Evolutionary conservation across 1,140 invertebrate genomes (phyloP).

Genomic region (Diachasmimorpha longicaudata): DNA sequence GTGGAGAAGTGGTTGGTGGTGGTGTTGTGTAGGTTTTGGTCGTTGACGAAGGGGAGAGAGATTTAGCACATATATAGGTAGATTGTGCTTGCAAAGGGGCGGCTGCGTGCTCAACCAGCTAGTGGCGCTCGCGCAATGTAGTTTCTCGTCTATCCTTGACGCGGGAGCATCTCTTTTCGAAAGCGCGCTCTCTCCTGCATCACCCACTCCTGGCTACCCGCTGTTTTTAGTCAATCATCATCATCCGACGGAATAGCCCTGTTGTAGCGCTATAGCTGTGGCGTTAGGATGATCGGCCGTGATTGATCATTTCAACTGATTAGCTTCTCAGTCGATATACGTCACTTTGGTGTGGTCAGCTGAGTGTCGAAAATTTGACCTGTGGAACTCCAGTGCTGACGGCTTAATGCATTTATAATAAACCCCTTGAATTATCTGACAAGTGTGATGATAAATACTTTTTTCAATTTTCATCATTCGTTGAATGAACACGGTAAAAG

Average conservation of each 20-base stretch:
- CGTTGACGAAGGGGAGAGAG: conserved; percentile 29
- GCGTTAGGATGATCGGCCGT: too few relatives aligned
- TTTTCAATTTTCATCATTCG: too few relatives aligned
- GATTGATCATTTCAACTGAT: too few relatives aligned
- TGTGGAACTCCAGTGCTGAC: too few relatives aligned
- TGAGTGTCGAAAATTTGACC: too few relatives aligned
- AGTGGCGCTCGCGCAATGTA: conserved; percentile 57
- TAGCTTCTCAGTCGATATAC: too few relatives aligned
- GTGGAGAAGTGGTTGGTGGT: conserved; percentile 7
- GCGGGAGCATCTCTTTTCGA: conserved; percentile 51
- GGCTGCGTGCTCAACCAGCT: conserved; percentile 48
- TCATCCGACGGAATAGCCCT: not conserved
- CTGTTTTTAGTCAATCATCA: conserved; percentile 22
- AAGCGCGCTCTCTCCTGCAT: conserved; percentile 33
- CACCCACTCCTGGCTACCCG: conserved; percentile 15
- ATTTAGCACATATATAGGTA: conserved; percentile 6
- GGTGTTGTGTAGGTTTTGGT: conserved; percentile 23
- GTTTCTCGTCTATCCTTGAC: conserved; percentile 53
- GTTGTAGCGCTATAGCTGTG: not conserved
- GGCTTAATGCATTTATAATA: too few relatives aligned
- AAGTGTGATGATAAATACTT: too few relatives aligned
- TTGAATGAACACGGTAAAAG: too few relatives aligned
- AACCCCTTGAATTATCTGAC: too few relatives aligned
- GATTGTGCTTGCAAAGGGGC: conserved; percentile 33
- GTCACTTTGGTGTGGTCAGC: too few relatives aligned